Conservation (phyloP, 2,113 vertebrate genomes). For the Riparia riparia region DNA sequence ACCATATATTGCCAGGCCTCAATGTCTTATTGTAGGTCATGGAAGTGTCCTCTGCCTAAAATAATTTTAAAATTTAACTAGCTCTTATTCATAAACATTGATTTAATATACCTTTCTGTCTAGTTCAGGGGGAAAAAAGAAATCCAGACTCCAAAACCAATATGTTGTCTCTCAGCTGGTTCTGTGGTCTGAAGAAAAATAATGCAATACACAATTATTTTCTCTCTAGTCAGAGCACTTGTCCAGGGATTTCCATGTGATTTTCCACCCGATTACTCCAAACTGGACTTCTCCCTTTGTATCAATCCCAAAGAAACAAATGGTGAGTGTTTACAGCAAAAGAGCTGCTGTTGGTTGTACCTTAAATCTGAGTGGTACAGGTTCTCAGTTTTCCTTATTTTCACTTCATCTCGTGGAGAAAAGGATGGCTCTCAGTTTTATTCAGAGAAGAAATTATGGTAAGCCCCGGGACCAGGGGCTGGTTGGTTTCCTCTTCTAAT, state of each 20-base stretch:
- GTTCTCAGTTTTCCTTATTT: not conserved
- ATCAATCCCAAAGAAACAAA: not conserved
- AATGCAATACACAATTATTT: not conserved
- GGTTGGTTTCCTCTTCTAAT: not conserved
- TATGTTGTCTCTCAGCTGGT: not conserved
- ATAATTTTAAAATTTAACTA: not conserved
- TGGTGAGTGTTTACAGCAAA: not conserved
- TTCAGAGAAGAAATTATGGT: not conserved
- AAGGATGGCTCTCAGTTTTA: not conserved
- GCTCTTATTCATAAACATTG: not conserved
- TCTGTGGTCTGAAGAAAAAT: not conserved
- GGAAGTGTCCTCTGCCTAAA: not conserved
- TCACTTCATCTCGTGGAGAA: not conserved
- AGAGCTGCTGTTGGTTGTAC: not conserved
- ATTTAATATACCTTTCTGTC: not conserved
- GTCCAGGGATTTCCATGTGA: not conserved
- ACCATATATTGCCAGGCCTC: not conserved
- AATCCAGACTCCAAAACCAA: not conserved
- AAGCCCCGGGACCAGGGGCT: not conserved
- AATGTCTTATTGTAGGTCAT: not conserved
- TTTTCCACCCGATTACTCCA: not conserved
- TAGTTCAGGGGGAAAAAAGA: not conserved
- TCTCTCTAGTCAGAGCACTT: not conserved
- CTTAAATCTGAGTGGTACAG: not conserved
- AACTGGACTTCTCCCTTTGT: not conserved